phyloP scores from a whole-genome alignment of 2,797 vertebrate species.

The Gambelia wislizenii region DNA sequence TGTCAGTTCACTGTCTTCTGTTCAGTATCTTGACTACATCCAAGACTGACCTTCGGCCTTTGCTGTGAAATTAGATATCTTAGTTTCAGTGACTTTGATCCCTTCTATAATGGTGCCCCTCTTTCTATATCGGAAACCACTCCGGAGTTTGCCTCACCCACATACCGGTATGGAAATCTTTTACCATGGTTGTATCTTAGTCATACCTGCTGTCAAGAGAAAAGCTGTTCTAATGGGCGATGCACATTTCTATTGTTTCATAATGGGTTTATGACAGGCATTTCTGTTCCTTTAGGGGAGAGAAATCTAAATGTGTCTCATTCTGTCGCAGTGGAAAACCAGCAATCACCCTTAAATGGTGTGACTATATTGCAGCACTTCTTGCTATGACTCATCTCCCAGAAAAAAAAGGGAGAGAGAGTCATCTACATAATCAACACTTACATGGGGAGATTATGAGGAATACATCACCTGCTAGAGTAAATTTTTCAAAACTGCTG shows the following conservation, averaged over 20 bases:
- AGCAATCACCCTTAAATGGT: not conserved
- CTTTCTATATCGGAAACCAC: not conserved
- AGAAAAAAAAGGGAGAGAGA: not conserved
- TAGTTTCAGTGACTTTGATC: not conserved
- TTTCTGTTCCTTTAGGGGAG: not conserved
- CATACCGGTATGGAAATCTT: not conserved
- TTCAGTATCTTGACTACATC: not conserved
- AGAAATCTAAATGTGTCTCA: not conserved
- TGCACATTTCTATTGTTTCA: not conserved
- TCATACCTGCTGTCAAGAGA: not conserved
- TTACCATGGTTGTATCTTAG: not conserved
- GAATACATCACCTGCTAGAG: not conserved
- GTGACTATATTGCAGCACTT: not conserved
- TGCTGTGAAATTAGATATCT: not conserved
- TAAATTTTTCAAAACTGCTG: constrained; percentile 7
- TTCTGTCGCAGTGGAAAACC: not conserved
- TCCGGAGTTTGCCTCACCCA: not conserved
- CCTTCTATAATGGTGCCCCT: not conserved
- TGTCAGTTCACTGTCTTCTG: no score
- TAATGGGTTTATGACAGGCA: not conserved
- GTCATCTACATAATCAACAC: constrained; percentile 4
- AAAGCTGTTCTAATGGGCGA: not conserved
- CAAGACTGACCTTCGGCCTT: not conserved
- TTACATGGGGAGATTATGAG: not conserved
- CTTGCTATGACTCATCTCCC: constrained; percentile 18